These are phyloP conservation scores for Alosa alosa DNA, from an alignment of 2,113 vertebrate species.

Conservation along the genomic window DNA sequence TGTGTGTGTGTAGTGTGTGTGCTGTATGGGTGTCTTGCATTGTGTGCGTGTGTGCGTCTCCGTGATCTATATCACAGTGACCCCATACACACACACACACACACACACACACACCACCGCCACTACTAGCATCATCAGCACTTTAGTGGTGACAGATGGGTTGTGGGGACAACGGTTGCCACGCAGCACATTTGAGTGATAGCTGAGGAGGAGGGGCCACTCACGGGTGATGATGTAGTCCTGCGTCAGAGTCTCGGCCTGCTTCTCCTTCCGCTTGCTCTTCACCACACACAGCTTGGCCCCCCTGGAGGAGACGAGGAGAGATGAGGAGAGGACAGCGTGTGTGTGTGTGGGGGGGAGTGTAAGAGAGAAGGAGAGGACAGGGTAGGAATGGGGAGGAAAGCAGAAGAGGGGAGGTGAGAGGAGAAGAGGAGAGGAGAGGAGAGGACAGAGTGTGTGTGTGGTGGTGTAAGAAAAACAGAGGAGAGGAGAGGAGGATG, in stretches of 20 bases:
- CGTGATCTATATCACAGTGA: not conserved
- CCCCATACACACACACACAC: not conserved
- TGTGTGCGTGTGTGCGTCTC: not conserved
- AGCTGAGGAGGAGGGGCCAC: constrained; percentile 49
- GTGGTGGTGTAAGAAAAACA: too few species aligned
- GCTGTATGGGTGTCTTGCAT: not conserved
- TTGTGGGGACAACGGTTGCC: not conserved
- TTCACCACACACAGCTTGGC: constrained; percentile 97
- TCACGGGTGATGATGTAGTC: constrained; percentile 99
- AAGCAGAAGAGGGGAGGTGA: too few species aligned
- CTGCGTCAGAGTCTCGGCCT: constrained; percentile 90
- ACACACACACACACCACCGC: not conserved
- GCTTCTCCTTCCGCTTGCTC: constrained; percentile 86
- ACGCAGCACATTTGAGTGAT: not conserved
- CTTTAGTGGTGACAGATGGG: not conserved
- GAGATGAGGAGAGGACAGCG: not conserved
- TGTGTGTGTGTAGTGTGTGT: not conserved
- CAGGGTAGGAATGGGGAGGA: not conserved
- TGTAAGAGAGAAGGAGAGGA: not conserved
- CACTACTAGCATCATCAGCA: not conserved
- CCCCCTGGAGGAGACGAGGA: constrained; percentile 72
- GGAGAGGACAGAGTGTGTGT: too few species aligned
- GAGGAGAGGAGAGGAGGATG: too few species aligned
- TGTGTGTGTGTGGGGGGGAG: too few species aligned
- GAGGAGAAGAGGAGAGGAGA: too few species aligned